Base-by-base conservation (phyloP, 2,888 invertebrate genomes). In the Chrysotoxum bicinctum region DNA sequence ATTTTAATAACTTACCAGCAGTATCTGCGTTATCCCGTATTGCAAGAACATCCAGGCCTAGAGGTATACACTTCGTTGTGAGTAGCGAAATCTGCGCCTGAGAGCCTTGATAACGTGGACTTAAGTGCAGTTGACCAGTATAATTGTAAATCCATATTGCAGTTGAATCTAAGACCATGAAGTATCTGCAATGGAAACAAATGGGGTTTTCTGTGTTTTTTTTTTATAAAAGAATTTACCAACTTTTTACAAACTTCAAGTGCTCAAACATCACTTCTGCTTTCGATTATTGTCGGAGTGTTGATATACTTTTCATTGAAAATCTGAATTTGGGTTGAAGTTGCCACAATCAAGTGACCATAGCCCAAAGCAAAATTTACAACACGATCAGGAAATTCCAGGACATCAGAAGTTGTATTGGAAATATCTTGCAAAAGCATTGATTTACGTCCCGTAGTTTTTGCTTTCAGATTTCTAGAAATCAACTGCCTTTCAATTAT, bases 221-320 rank as follows among this genome's bases (percentile, higher is more conserved):
- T n/a, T n/a, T n/a, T n/a, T n/a, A n/a, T n/a, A 26, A 2, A 26
- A 4, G 3, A 26, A 7, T 5, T 26, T 14, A 88, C 89, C 56
- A 64, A 92, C 92, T 92, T 92, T 72, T 91, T 91, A 26, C 90
- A 91, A 72, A 91, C 90, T 84, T 91, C 90, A 78, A 92, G 90
- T 23, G 91, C 89, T 14, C 90, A 87, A 1, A 91, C 90, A 88
- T 92, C 92, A n/a, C 88, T 89, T 8, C 91, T 89, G 0, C 92
- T 92, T 83, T 99, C 99, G 89, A 98, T 96, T 72, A 99, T 98
- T 5, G 96, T 96, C 0, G 99, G 99, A 0, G 99, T 99, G 90
- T 99, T 99, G 95, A 99, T 97, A 88, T 98, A 98, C 66, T 94
- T 96, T 2, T 96, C 95, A 87, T 96, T 97, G 91, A 98, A 99